These are phyloP conservation scores for Coccyzus lansbergi DNA, from an alignment of 2,797 vertebrate species.

Conservation along the genomic window DNA sequence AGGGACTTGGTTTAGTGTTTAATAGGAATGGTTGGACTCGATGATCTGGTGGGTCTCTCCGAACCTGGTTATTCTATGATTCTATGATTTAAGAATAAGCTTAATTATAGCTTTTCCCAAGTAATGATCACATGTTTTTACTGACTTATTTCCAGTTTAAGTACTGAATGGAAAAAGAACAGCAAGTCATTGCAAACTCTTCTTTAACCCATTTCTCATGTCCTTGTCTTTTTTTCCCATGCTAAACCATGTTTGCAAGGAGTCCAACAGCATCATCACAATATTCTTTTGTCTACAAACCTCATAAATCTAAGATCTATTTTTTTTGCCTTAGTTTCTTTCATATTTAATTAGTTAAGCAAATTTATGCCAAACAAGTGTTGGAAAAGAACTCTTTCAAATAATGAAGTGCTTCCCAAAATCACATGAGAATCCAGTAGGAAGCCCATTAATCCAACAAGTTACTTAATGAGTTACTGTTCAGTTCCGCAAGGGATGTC, in stretches of 20 bases:
- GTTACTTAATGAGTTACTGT: not conserved
- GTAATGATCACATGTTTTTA: not conserved
- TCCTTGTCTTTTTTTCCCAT: not conserved
- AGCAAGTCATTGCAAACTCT: not conserved
- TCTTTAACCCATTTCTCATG: not conserved
- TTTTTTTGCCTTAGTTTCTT: not conserved
- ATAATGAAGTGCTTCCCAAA: slow-evolving; percentile 1
- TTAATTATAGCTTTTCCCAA: not conserved
- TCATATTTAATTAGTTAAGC: not conserved
- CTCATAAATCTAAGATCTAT: not conserved
- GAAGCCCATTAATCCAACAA: not conserved
- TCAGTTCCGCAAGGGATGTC: not conserved
- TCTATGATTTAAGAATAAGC: not conserved
- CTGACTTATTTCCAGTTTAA: not conserved
- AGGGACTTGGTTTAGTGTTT: too few species aligned
- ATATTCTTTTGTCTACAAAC: not conserved
- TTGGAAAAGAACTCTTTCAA: not conserved
- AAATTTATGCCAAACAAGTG: not conserved
- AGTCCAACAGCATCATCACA: not conserved
- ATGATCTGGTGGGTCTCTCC: too few species aligned
- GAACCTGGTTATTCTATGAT: too few species aligned
- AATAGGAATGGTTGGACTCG: too few species aligned
- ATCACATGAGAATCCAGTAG: not conserved
- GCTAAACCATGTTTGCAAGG: not conserved
- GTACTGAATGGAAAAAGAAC: not conserved